Evolutionary conservation across 2,113 vertebrate species (phyloP).

Genomic region (Cacatua alba): DNA sequence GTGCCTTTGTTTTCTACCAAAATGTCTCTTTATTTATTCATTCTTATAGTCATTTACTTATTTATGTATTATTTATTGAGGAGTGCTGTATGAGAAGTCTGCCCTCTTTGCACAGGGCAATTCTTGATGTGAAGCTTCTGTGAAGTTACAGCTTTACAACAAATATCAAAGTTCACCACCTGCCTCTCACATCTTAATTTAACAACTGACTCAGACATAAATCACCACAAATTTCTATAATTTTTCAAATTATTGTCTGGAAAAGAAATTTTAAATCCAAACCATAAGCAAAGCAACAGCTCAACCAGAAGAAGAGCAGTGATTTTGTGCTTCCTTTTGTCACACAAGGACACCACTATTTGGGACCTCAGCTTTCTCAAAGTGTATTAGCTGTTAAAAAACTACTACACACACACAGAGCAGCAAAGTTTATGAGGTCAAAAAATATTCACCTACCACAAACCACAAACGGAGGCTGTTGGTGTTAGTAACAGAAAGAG

Average conservation of each 20-base stretch:
- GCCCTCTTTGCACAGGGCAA: not conserved
- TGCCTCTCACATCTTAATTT: not conserved
- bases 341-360: not conserved
- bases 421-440: constrained; percentile 72
- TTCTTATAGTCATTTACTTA: not conserved
- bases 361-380: not conserved
- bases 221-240: not conserved
- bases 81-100: not conserved
- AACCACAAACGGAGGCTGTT: constrained; percentile 74
- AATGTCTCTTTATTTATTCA: not conserved
- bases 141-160: not conserved
- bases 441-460: constrained; percentile 74
- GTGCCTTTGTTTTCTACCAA: not conserved
- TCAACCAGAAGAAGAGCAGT: not conserved
- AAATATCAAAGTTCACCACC: not conserved
- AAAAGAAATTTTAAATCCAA: not conserved
- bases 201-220: not conserved
- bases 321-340: not conserved
- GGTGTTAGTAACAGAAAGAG: not conserved
- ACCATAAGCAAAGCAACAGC: not conserved
- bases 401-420: constrained; percentile 15
- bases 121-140: not conserved
- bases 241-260: not conserved
- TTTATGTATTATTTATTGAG: not conserved
- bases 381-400: constrained; percentile 65